phyloP scores from a whole-genome alignment of 2,797 vertebrate species.

The Platyrinchus mystaceus region DNA sequence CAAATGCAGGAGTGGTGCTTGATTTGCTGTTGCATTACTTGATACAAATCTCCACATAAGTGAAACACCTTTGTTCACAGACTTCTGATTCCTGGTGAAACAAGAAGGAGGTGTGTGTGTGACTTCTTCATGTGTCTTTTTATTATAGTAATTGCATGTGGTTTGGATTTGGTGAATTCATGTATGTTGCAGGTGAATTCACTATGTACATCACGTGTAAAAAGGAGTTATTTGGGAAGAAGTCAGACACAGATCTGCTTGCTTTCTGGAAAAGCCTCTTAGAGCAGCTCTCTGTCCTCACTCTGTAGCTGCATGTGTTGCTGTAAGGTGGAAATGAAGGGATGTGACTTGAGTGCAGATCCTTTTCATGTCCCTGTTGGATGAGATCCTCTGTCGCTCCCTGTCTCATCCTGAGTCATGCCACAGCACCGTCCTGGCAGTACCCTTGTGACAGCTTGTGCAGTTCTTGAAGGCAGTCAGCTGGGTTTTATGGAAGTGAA shows the following conservation, averaged over 20 bases:
- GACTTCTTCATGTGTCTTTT: neutral
- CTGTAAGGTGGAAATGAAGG: neutral
- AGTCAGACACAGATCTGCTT: neutral
- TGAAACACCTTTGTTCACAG: neutral
- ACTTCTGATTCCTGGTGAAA: neutral
- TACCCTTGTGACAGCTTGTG: constrained; percentile 10
- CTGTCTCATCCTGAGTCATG: neutral
- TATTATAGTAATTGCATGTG: rapidly evolving
- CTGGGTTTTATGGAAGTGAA: neutral
- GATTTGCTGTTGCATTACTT: neutral
- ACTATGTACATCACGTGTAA: rapidly evolving
- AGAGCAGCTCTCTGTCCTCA: neutral
- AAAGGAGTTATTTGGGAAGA: neutral
- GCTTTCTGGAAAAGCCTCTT: neutral
- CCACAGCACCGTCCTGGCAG: neutral
- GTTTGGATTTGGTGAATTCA: neutral
- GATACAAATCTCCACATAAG: neutral
- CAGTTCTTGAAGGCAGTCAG: neutral
- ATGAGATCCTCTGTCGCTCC: neutral
- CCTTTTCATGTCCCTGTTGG: neutral
- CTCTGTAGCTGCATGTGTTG: rapidly evolving
- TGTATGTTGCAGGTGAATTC: neutral
- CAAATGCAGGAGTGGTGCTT: neutral
- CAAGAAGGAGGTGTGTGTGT: rapidly evolving
- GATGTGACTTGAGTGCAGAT: neutral